Percentiles rank a stretch among this genome's conserved stretches.
These are phyloP conservation scores for Oedothorax gibbosus DNA, from an alignment of 1,140 invertebrate genomes.

Conservation along the genomic window DNA sequence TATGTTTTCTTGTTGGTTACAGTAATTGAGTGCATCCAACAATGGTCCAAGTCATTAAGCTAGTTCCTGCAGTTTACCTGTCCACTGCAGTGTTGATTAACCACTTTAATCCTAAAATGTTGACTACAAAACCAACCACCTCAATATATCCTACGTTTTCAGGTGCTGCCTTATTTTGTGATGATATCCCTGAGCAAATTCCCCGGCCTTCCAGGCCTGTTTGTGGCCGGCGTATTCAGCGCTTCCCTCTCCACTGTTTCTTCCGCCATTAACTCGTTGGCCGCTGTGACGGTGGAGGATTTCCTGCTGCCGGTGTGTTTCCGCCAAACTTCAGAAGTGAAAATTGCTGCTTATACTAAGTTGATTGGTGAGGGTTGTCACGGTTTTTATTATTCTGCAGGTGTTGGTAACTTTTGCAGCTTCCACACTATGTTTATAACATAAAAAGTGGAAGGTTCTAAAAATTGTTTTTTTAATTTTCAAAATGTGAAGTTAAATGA, in stretches of 20 bases:
- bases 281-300: constrained; percentile 88
- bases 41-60: too few species aligned
- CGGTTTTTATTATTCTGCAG: background rate
- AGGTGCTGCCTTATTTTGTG: constrained; percentile 82
- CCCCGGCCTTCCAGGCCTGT: constrained; percentile 82
- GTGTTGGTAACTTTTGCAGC: background rate
- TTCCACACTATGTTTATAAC: too few species aligned
- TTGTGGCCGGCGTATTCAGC: constrained; percentile 85
- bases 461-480: too few species aligned
- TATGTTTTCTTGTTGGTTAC: too few species aligned
- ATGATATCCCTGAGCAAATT: constrained; percentile 76
- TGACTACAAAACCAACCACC: too few species aligned
- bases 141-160: constrained; percentile 61
- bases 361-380: constrained; percentile 43
- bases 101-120: too few species aligned
- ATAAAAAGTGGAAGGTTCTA: too few species aligned
- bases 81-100: too few species aligned
- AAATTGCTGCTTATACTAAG: constrained; percentile 58
- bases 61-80: too few species aligned
- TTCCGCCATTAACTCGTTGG: constrained; percentile 84
- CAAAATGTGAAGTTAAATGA: too few species aligned
- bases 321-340: constrained; percentile 15
- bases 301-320: constrained; percentile 71
- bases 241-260: constrained; percentile 88
- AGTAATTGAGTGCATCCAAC: too few species aligned